Evolutionary conservation across 2,888 invertebrate species (phyloP), one percentile per base, ranked within the genome.

Genomic region (Conops quadrifasciatus): DNA sequence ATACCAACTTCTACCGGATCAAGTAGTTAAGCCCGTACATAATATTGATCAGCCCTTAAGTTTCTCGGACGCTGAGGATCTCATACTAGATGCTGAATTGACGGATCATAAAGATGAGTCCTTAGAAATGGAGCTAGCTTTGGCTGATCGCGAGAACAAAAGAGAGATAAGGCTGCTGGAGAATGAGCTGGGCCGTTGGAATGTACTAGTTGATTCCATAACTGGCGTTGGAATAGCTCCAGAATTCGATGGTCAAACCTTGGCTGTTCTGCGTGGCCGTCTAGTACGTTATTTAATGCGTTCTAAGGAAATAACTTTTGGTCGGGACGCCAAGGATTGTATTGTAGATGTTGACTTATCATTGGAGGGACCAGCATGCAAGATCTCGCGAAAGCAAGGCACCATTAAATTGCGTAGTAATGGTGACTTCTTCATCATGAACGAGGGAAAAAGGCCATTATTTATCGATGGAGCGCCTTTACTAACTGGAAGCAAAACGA

Each of bases 271-370:
- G 45, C 88, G 96, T 36, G 98, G 98, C 0, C 89, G 96, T 67
- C 90, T 96, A 76, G 97, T 98, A 15, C 89, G 97, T 51, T 98
- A 96, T 86, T 89, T 97, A 67, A 97, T 98, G 96, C 88, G 96
- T 74, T 96, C 96, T 16, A 89, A 93, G 81, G 97, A 97, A 89
- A 97, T 98, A 65, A 96, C 96, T 0, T 91, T 98, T 56, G 98
- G 98, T 0, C 89, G 98, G 72, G 92, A 93, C 75, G 94, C 96
- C 0, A 93, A 94, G 79, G 96, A 96, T 80, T 92, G 93, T 80
- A 89, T 89, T 64, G 96, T 98, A 49, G 98, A 98, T 86, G 96
- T 98, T 30, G 97, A 98, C 87, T 87, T 98, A 63, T 91, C 93
- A 0, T 87, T 97, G 58, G 98, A 98, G 87, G 98, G 98, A 0